Evolutionary conservation across 2,888 invertebrate genomes (phyloP).

Genomic region (Nemapogon koenigi): DNA sequence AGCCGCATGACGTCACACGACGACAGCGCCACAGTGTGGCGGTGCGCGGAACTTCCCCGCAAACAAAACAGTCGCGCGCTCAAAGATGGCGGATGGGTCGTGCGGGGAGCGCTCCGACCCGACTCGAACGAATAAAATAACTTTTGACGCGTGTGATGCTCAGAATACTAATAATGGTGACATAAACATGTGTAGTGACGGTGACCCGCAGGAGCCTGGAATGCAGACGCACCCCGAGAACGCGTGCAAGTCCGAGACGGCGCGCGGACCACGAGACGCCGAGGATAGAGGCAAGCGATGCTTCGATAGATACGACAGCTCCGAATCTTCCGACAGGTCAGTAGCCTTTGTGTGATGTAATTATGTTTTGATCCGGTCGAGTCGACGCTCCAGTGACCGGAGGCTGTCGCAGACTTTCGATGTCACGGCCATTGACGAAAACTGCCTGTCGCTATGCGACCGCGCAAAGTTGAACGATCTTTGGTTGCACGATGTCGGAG

Average conservation of each 20-base stretch:
- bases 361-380: too few relatives aligned
- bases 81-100: constrained; percentile 86
- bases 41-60: not conserved
- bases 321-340: constrained; percentile 94
- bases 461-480: constrained; percentile 49
- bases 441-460: constrained; percentile 24
- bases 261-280: constrained; percentile 35
- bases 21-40: constrained; percentile 16
- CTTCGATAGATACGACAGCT: constrained; percentile 91
- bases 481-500: too few relatives aligned
- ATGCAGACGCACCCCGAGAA: constrained; percentile 52
- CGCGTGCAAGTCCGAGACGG: constrained; percentile 35
- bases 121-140: constrained; percentile 63
- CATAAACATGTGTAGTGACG: constrained; percentile 62
- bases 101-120: constrained; percentile 67
- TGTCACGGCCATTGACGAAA: constrained; percentile 56
- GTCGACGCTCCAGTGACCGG: constrained; percentile 63
- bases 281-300: constrained; percentile 84
- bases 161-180: constrained; percentile 52
- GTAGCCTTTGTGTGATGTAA: too few relatives aligned
- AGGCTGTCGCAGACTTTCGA: constrained; percentile 49
- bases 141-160: constrained; percentile 60
- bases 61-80: constrained; percentile 70
- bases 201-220: constrained; percentile 41
- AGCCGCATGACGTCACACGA: constrained; percentile 16